Conservation (phyloP, 2,113 vertebrate genomes). For the Hippolais icterina region DNA sequence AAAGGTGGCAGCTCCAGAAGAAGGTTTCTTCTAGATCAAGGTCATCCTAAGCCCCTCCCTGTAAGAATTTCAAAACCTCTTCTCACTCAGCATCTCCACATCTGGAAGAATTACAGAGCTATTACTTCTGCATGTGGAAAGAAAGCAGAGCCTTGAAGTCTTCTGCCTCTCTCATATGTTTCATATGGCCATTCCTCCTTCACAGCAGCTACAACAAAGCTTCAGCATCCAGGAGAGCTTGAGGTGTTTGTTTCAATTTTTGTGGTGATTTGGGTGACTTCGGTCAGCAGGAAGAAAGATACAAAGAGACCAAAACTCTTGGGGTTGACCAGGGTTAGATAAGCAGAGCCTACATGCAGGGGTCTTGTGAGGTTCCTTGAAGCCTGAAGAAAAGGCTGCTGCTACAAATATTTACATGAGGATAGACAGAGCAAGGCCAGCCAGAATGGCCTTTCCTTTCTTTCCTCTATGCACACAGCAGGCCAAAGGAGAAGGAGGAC, state of each 20-base stretch:
- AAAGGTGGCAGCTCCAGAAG: not conserved
- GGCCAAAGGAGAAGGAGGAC: not conserved
- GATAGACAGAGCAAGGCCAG: not conserved
- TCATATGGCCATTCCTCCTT: fast-evolving
- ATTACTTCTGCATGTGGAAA: not conserved
- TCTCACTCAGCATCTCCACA: not conserved
- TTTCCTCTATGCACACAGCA: not conserved
- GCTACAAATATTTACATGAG: not conserved
- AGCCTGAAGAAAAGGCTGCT: not conserved
- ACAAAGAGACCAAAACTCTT: not conserved
- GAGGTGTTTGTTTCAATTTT: not conserved
- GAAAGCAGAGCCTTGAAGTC: not conserved
- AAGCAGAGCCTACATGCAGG: not conserved
- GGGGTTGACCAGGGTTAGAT: not conserved
- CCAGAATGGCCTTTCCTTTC: not conserved
- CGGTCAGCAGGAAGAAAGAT: not conserved
- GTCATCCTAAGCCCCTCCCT: not conserved
- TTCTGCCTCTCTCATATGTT: not conserved
- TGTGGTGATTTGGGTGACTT: not conserved
- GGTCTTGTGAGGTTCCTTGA: not conserved
- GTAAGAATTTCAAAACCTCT: not conserved
- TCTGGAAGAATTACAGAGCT: not conserved
- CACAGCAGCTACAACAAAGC: not conserved
- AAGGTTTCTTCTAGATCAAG: not conserved
- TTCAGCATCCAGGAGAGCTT: not conserved